These are phyloP conservation scores for Iphiclides podalirius DNA, from an alignment of 2,888 invertebrate species.

Conservation along the genomic window DNA sequence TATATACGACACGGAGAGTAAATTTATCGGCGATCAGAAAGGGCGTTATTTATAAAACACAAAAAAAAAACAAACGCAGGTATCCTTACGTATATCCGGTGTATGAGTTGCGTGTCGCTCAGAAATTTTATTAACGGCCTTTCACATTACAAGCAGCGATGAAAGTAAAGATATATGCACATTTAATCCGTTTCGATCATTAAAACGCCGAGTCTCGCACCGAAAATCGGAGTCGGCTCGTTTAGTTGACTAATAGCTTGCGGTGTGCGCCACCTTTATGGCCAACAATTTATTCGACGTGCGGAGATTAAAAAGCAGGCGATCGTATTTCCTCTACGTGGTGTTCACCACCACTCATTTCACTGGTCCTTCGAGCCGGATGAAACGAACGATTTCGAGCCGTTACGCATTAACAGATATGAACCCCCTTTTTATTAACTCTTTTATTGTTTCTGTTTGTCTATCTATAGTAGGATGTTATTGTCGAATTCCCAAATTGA, in stretches of 20 bases:
- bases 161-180: conserved; percentile 18
- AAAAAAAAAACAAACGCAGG: no score
- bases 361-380: background rate
- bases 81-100: no score
- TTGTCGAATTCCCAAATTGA: no score
- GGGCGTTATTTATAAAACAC: background rate
- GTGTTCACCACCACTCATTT: conserved; percentile 21
- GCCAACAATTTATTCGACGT: conserved; percentile 26
- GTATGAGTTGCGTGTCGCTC: no score
- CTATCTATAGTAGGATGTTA: background rate
- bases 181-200: conserved; percentile 21
- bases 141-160: conserved; percentile 2
- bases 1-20: background rate
- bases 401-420: background rate
- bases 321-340: conserved; percentile 29
- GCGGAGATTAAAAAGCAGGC: conserved; percentile 30
- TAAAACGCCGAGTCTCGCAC: conserved; percentile 10
- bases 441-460: background rate
- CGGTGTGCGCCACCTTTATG: conserved; percentile 28
- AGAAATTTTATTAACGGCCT: conserved; percentile 11
- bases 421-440: background rate
- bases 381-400: background rate
- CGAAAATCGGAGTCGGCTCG: conserved; percentile 29
- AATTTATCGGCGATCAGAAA: background rate
- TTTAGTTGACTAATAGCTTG: conserved; percentile 33